Conservation (phyloP, 2,888 invertebrate genomes). For the Sycophila texana region DNA sequence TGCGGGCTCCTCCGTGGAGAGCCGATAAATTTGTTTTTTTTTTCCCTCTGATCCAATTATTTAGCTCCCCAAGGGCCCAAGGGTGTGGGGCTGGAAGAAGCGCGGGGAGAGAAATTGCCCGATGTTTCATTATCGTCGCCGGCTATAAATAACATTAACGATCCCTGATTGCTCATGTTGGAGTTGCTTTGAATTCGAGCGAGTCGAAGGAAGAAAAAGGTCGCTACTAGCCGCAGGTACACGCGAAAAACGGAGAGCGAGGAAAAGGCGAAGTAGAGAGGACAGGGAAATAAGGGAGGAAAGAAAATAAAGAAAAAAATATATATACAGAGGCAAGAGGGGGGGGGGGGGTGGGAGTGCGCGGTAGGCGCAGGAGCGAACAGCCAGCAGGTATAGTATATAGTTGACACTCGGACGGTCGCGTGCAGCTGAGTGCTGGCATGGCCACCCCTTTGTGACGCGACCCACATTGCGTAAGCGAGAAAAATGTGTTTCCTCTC, state of each 20-base stretch:
- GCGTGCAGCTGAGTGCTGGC: background rate
- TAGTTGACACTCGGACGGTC: background rate
- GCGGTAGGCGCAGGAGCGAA: no score
- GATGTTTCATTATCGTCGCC: constrained; percentile 19
- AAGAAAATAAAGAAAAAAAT: no score
- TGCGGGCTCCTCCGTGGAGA: no score
- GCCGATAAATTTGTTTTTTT: no score
- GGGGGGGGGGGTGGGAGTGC: no score
- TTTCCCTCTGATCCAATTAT: background rate
- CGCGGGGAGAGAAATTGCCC: background rate
- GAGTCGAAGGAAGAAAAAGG: no score
- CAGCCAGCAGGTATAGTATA: background rate
- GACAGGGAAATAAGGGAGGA: no score
- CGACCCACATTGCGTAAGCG: constrained; percentile 51
- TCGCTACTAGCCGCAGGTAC: no score
- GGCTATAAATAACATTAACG: constrained; percentile 41
- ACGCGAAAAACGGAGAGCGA: no score
- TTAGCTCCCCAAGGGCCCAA: background rate
- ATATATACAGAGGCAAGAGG: no score
- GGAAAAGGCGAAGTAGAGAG: no score
- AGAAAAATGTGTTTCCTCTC: constrained; percentile 30
- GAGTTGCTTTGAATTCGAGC: no score
- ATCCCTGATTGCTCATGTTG: constrained; percentile 6
- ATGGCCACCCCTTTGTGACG: constrained; percentile 32
- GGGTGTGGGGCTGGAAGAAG: background rate